Evolutionary conservation across 2,113 vertebrate species (phyloP).

Genomic region (Azemiops feae): DNA sequence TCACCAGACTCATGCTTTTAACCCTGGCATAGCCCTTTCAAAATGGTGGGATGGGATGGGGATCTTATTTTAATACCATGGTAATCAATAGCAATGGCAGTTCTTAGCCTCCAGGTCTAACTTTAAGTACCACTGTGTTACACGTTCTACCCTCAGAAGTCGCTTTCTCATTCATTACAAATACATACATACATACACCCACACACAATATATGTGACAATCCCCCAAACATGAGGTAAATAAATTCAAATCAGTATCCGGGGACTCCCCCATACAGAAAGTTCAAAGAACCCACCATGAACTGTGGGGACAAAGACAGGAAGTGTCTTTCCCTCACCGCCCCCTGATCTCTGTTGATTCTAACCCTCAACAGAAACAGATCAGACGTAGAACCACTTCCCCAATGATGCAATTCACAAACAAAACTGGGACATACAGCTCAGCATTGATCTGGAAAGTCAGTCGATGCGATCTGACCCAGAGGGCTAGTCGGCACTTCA

Average conservation of each 20-base stretch:
- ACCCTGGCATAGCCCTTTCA: not conserved
- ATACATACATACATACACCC: slow-evolving; percentile 54
- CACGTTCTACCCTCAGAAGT: slow-evolving; percentile 32
- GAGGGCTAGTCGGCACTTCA: not conserved
- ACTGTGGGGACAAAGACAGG: not conserved
- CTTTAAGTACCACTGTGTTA: slow-evolving; percentile 23
- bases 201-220: slow-evolving; percentile 50
- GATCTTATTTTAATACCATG: not conserved
- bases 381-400: slow-evolving; percentile 2
- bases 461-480: not conserved
- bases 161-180: slow-evolving; percentile 28
- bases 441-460: not conserved
- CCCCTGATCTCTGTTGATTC: not conserved
- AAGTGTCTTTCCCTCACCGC: not conserved
- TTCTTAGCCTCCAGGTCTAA: slow-evolving; percentile 1
- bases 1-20: not conserved
- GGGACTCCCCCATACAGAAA: slow-evolving; percentile 59
- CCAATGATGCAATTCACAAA: slow-evolving; percentile 35
- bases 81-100: accelerated
- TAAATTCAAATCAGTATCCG: slow-evolving; percentile 56
- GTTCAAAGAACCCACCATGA: slow-evolving; percentile 66
- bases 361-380: slow-evolving; percentile 9
- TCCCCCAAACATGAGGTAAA: slow-evolving; percentile 72
- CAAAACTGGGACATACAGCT: not conserved
- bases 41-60: not conserved